A percentile compares a stretch with the other conserved stretches of the same genome.
Conservation (phyloP, 1,140 invertebrate genomes). For the Drosophila obscura region DNA sequence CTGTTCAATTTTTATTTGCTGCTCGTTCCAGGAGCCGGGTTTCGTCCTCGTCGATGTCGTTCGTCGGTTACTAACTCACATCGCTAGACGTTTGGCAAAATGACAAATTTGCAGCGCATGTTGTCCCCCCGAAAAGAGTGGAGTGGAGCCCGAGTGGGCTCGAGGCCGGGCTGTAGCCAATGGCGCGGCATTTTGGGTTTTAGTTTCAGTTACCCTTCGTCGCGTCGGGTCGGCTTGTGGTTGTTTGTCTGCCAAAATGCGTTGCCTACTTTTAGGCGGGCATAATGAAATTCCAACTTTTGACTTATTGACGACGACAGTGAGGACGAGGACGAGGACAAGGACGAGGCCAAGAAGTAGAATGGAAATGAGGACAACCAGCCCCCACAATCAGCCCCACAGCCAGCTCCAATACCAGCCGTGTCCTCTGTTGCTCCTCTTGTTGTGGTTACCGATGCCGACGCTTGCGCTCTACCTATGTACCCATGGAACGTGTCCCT, state of each 20-base stretch:
- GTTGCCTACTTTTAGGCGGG: slow-evolving; percentile 78
- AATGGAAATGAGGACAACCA: not conserved
- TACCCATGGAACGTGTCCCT: too few species aligned
- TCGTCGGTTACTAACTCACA: slow-evolving; percentile 58
- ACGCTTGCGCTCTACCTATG: slow-evolving; percentile 47
- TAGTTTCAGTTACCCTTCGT: slow-evolving; percentile 59
- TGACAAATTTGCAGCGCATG: slow-evolving; percentile 78
- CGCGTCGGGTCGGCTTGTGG: slow-evolving; percentile 6
- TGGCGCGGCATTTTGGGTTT: slow-evolving; percentile 60
- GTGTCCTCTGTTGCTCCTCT: slow-evolving; percentile 13
- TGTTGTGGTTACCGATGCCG: slow-evolving; percentile 54
- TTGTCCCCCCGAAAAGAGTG: slow-evolving; percentile 49
- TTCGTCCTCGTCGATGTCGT: slow-evolving; percentile 41
- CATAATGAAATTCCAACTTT: slow-evolving; percentile 84
- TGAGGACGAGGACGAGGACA: slow-evolving; percentile 36
- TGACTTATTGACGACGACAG: slow-evolving; percentile 82
- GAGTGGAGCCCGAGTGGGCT: slow-evolving; percentile 15
- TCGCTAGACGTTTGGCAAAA: slow-evolving; percentile 77
- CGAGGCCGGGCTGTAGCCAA: slow-evolving; percentile 32
- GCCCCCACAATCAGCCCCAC: not conserved
- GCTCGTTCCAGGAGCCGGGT: slow-evolving; percentile 37
- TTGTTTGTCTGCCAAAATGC: slow-evolving; percentile 73
- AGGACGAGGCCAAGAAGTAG: slow-evolving; percentile 22
- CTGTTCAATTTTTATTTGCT: slow-evolving; percentile 63
- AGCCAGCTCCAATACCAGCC: not conserved